phyloP scores from a whole-genome alignment of 2,888 invertebrate species.

The Chaetoderma sp. region DNA sequence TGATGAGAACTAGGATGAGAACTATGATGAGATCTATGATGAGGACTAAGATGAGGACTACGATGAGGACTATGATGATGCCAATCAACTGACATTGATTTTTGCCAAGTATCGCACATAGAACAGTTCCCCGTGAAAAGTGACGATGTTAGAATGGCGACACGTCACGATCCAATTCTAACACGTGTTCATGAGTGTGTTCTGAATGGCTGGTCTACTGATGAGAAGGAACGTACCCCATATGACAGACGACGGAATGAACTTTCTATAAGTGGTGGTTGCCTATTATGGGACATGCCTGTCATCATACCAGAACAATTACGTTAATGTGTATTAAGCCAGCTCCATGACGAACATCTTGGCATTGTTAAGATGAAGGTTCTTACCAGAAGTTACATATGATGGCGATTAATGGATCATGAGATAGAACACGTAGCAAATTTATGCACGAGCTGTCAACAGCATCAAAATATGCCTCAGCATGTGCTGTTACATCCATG shows the following conservation, averaged over 20 bases:
- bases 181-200: background rate
- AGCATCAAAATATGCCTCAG: slow-evolving; percentile 33
- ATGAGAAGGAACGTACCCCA: background rate
- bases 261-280: background rate
- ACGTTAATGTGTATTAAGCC: background rate
- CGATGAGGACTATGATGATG: background rate
- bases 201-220: background rate
- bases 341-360: slow-evolving; percentile 35
- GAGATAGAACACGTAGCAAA: slow-evolving; percentile 42
- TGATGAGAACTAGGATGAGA: too few relatives aligned
- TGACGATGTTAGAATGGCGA: background rate
- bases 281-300: slow-evolving; percentile 5
- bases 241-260: background rate
- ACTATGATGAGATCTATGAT: too few relatives aligned
- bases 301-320: background rate
- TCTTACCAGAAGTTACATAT: too few relatives aligned
- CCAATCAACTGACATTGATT: slow-evolving; percentile 15
- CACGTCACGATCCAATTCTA: background rate
- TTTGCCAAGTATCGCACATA: background rate
- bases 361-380: slow-evolving; percentile 52
- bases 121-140: background rate
- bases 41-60: background rate
- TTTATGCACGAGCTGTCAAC: slow-evolving; percentile 40
- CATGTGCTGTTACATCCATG: slow-evolving; percentile 48
- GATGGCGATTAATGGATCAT: slow-evolving; percentile 30